Percentiles rank a stretch among this genome's conserved stretches.
phyloP scores from a whole-genome alignment of 2,113 vertebrate species.

The Xiphophorus hellerii region DNA sequence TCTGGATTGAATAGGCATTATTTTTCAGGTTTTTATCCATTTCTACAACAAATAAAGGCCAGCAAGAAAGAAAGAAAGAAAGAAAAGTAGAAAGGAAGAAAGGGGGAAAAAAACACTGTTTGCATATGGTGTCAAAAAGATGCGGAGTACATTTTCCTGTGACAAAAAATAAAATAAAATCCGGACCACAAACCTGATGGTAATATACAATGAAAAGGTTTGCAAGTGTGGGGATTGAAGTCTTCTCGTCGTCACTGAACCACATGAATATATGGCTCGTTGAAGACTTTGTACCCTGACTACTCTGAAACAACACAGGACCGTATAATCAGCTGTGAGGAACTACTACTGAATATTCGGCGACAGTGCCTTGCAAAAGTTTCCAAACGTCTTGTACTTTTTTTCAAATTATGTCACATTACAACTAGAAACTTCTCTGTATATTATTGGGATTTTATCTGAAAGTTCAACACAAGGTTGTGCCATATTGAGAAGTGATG shows the following conservation, averaged over 20 bases:
- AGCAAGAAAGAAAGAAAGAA: constrained; percentile 59
- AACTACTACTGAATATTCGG: constrained; percentile 43
- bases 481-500: neutral
- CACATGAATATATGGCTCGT: constrained; percentile 58
- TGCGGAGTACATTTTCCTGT: constrained; percentile 36
- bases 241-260: constrained; percentile 62
- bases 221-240: constrained; percentile 50
- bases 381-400: neutral
- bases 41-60: constrained; percentile 77
- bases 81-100: constrained; percentile 52
- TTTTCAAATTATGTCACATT: neutral
- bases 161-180: constrained; percentile 46
- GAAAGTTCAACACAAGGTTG: neutral
- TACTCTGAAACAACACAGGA: constrained; percentile 50
- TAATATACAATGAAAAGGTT: constrained; percentile 70
- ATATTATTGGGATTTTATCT: neutral
- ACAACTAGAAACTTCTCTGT: neutral
- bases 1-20: constrained; percentile 80
- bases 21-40: constrained; percentile 67
- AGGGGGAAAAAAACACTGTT: constrained; percentile 39
- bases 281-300: constrained; percentile 66
- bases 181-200: constrained; percentile 67
- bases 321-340: constrained; percentile 33
- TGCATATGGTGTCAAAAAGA: constrained; percentile 70
- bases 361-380: neutral